A percentile compares a stretch with the other conserved stretches of the same genome.
phyloP scores from a whole-genome alignment of 53 echinoderm and acorn worm species.

The Pentamera pediparva region DNA sequence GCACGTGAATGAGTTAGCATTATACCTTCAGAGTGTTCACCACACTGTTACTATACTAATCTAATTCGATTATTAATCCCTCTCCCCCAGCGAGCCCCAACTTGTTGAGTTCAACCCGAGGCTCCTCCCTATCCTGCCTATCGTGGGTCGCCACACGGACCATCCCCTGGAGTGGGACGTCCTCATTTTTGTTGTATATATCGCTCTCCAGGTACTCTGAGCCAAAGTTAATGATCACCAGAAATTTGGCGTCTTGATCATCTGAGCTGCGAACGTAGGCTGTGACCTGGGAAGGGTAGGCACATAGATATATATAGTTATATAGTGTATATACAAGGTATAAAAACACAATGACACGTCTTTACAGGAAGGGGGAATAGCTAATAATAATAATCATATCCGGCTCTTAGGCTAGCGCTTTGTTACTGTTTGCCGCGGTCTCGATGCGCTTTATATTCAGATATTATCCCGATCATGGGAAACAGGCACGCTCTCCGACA shows the following conservation, averaged over 20 bases:
- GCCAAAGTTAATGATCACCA: constrained; percentile 76
- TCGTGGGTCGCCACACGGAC: constrained; percentile 48
- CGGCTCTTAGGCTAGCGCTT: no score
- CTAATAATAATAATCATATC: no score
- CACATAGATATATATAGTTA: neutral
- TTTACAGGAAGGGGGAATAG: neutral
- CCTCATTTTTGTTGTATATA: constrained; percentile 33
- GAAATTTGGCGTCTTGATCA: constrained; percentile 41
- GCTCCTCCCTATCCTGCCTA: constrained; percentile 11
- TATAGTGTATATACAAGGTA: neutral
- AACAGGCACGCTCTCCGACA: no score
- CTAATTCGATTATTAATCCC: constrained; percentile 57
- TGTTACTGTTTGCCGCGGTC: no score
- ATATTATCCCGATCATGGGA: no score
- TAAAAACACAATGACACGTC: neutral
- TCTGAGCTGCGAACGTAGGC: constrained; percentile 64
- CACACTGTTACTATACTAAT: constrained; percentile 7
- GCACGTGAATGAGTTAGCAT: no score
- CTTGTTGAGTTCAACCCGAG: constrained; percentile 79
- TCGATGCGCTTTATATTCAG: no score
- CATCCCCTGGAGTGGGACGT: constrained; percentile 64
- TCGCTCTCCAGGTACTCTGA: constrained; percentile 43
- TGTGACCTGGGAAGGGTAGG: constrained; percentile 20
- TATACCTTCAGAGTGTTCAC: no score
- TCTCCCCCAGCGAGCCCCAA: constrained; percentile 56